A percentile compares a stretch with the other conserved stretches of the same genome.
Conservation (phyloP, 2,113 vertebrate species). For the Aix galericulata region DNA sequence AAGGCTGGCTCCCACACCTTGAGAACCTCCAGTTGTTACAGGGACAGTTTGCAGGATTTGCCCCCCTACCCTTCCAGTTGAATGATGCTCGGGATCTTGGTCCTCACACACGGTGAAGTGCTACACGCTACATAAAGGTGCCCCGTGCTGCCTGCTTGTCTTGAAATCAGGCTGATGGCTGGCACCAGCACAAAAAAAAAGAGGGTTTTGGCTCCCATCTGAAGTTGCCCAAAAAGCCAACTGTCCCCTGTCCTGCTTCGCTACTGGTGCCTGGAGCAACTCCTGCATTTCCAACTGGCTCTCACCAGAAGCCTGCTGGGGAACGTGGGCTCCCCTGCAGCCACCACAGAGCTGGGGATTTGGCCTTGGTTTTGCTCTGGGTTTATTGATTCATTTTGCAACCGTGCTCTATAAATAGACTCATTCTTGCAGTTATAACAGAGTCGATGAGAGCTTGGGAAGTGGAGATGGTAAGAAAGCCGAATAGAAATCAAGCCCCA, state of each 20-base stretch:
- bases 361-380: not conserved
- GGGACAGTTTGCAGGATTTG: not conserved
- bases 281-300: not conserved
- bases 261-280: not conserved
- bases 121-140: not conserved
- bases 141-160: not conserved
- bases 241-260: not conserved
- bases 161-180: not conserved
- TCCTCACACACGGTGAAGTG: accelerated
- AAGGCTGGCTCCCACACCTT: not conserved
- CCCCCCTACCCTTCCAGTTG: not conserved
- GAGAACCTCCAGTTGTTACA: not conserved
- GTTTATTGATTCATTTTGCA: slow-evolving; percentile 45
- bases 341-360: not conserved
- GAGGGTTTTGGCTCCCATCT: not conserved
- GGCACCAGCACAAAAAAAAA: too few species aligned
- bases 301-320: not conserved
- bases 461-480: not conserved
- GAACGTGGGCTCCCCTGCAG: not conserved
- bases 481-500: not conserved
- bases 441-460: not conserved
- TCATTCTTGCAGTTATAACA: not conserved
- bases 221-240: not conserved
- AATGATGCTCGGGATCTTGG: not conserved
- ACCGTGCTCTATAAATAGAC: not conserved